phyloP scores from a whole-genome alignment of 1,140 invertebrate species.

The Eriocheir sinensis region DNA sequence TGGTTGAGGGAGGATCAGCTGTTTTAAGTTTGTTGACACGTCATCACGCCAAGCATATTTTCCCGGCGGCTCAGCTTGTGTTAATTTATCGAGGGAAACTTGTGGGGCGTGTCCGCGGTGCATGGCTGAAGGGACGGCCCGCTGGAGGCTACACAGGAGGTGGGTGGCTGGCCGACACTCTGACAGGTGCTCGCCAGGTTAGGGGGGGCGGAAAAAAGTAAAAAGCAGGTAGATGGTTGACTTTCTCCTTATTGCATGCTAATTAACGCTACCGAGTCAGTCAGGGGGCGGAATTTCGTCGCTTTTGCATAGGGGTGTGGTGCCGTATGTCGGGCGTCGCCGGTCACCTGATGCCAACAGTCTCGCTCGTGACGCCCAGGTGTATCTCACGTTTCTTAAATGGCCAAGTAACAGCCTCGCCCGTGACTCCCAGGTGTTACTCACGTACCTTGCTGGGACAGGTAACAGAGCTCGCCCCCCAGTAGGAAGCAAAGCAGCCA shows the following conservation, averaged over 20 bases:
- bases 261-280: no score
- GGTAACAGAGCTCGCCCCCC: no score
- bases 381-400: no score
- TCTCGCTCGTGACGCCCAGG: no score
- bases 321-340: neutral
- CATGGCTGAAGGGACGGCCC: neutral
- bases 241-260: no score
- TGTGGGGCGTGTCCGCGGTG: neutral
- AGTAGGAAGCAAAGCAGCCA: no score
- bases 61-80: neutral
- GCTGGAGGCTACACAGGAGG: neutral
- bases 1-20: slow-evolving; percentile 42
- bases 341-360: neutral
- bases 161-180: neutral
- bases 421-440: no score
- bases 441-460: no score
- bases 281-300: neutral
- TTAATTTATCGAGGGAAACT: neutral
- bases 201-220: no score
- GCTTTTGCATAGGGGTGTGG: no score
- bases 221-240: no score
- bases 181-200: neutral
- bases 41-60: slow-evolving; percentile 11
- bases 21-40: slow-evolving; percentile 52
- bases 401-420: no score